Percentiles rank a stretch among this genome's conserved stretches.
These are phyloP conservation scores for Turnix velox DNA, from an alignment of 2,113 vertebrate genomes.

Conservation along the genomic window DNA sequence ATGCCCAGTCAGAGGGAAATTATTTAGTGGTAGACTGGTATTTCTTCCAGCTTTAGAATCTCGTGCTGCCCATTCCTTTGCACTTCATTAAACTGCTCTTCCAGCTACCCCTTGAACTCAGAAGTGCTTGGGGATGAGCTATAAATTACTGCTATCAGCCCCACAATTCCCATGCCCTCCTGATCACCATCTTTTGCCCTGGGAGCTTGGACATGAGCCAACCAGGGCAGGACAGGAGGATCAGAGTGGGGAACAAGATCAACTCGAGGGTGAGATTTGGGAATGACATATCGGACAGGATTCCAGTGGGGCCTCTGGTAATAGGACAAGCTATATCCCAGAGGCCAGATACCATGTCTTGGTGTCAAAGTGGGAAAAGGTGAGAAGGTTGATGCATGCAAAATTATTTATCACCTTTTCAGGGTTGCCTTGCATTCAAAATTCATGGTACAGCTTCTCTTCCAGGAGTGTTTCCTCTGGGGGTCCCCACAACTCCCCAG, in stretches of 20 bases:
- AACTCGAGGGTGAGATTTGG: neutral
- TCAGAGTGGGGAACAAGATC: neutral
- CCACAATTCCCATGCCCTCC: neutral
- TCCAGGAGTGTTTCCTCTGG: neutral
- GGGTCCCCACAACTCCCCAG: neutral
- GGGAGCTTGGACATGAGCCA: neutral
- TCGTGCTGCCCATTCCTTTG: neutral
- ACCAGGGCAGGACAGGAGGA: neutral
- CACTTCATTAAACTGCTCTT: neutral
- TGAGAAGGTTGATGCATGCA: neutral
- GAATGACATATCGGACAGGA: neutral
- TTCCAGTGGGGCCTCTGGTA: neutral
- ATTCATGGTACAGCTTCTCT: neutral
- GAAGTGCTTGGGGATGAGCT: neutral
- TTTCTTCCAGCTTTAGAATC: neutral
- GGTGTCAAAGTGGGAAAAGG: neutral
- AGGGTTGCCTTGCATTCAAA: neutral
- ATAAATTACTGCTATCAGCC: neutral
- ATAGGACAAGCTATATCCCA: neutral
- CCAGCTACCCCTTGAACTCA: neutral
- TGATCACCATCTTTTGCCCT: neutral
- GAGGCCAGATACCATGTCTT: neutral
- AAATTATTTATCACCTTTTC: neutral
- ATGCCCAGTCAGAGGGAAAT: neutral
- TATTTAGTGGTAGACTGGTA: neutral